A percentile compares a stretch with the other conserved stretches of the same genome.
Evolutionary conservation across 2,113 vertebrate species (phyloP).

Genomic region (Myxocyprinus asiaticus): DNA sequence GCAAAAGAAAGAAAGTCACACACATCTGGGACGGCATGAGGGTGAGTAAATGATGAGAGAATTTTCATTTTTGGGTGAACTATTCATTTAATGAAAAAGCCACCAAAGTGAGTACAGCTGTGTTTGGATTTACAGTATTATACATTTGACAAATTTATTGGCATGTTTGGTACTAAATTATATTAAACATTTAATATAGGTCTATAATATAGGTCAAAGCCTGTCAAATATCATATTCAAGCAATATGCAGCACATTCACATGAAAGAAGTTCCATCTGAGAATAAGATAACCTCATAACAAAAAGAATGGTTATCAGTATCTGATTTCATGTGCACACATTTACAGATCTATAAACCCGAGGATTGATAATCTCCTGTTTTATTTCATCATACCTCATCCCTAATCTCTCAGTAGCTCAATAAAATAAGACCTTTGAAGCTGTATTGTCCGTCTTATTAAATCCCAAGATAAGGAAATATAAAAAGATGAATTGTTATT

Average conservation of each 20-base stretch:
- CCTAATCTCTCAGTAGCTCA: conserved; percentile 5
- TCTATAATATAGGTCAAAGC: neutral
- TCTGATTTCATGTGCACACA: neutral
- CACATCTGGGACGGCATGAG: too few species aligned
- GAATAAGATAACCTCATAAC: neutral
- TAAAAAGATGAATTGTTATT: neutral
- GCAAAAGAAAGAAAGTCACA: too few species aligned
- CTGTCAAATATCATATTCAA: neutral
- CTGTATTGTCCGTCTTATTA: neutral
- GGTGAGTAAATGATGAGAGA: too few species aligned
- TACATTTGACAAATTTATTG: too few species aligned
- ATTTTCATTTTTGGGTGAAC: too few species aligned
- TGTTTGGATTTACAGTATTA: too few species aligned
- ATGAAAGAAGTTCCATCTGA: neutral
- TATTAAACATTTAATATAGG: too few species aligned
- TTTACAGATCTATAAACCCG: neutral
- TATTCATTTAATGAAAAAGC: too few species aligned
- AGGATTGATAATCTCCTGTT: conserved; percentile 23
- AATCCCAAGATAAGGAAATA: neutral
- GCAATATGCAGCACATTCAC: neutral
- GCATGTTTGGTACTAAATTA: too few species aligned
- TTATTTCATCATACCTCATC: conserved; percentile 14
- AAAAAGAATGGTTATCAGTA: conserved; percentile 3
- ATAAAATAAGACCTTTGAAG: conserved; percentile 25
- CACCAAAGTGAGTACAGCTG: too few species aligned